Conservation (phyloP, 2,113 vertebrate genomes). For the Herpailurus yagouaroundi region DNA sequence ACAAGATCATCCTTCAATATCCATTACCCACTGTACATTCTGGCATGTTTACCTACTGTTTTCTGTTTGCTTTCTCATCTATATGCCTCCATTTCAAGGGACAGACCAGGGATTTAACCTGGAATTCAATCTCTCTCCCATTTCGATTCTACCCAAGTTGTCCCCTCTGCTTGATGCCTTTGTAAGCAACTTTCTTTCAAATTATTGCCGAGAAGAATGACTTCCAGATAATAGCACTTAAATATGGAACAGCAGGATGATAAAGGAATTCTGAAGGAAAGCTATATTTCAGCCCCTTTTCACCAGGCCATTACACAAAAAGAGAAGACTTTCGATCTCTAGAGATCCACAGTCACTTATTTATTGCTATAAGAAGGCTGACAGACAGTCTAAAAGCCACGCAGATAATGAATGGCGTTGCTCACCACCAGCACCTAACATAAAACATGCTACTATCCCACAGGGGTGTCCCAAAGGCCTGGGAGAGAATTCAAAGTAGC, state of each 20-base stretch:
- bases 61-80: conserved; percentile 82
- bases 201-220: conserved; percentile 62
- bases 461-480: background rate
- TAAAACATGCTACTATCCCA: background rate
- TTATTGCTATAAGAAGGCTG: conserved; percentile 38
- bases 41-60: conserved; percentile 80
- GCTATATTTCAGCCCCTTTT: conserved; percentile 54
- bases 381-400: conserved; percentile 54
- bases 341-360: conserved; percentile 40
- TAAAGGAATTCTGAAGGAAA: conserved; percentile 59
- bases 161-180: conserved; percentile 70
- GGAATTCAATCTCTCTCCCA: conserved; percentile 67
- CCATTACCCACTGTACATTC: conserved; percentile 83
- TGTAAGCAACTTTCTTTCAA: conserved; percentile 82
- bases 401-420: background rate
- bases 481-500: background rate
- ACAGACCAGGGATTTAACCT: conserved; percentile 76
- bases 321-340: conserved; percentile 51
- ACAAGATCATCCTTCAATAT: conserved; percentile 83
- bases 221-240: conserved; percentile 76
- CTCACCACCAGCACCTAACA: conserved; percentile 52
- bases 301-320: conserved; percentile 35
- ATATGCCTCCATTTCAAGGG: conserved; percentile 79
- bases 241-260: conserved; percentile 73
- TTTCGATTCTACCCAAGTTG: conserved; percentile 75